Evolutionary conservation across 2,888 invertebrate genomes (phyloP).

Genomic region (Acleris sparsana): DNA sequence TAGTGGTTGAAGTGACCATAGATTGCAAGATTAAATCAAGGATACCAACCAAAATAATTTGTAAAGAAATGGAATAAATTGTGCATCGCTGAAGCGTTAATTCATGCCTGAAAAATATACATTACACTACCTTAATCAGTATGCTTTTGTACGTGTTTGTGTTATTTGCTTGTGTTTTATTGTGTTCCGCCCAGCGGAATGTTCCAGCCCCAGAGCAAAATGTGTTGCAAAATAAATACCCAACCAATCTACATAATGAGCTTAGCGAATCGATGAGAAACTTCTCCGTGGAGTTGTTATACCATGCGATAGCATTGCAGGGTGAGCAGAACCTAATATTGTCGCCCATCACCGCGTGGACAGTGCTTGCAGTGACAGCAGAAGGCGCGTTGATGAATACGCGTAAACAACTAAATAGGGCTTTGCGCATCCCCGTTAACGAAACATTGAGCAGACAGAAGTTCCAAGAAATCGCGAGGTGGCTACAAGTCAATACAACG

Average conservation of each 20-base stretch:
- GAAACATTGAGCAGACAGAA: conserved; percentile 45
- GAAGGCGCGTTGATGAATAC: conserved; percentile 85
- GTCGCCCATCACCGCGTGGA: conserved; percentile 87
- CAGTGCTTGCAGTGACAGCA: conserved; percentile 82
- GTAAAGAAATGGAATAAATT: no score
- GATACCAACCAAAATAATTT: no score
- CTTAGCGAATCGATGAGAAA: conserved; percentile 70
- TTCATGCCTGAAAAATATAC: no score
- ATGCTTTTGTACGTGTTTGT: conserved; percentile 19
- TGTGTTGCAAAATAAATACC: neutral
- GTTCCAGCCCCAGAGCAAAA: neutral
- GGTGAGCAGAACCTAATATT: conserved; percentile 79
- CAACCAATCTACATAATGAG: conserved; percentile 50
- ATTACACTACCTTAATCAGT: conserved; percentile 1
- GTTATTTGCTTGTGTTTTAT: conserved; percentile 36
- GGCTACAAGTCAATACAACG: conserved; percentile 62
- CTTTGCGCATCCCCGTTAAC: conserved; percentile 50
- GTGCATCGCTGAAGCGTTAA: no score
- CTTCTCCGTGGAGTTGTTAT: conserved; percentile 71
- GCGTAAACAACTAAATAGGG: conserved; percentile 72
- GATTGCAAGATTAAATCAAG: no score
- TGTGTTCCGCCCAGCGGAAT: conserved; percentile 44
- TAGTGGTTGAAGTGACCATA: no score
- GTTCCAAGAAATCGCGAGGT: conserved; percentile 57
- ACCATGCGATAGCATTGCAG: conserved; percentile 55